Base-by-base conservation (phyloP, 2,888 invertebrate genomes). In the Halictus quadricinctus region DNA sequence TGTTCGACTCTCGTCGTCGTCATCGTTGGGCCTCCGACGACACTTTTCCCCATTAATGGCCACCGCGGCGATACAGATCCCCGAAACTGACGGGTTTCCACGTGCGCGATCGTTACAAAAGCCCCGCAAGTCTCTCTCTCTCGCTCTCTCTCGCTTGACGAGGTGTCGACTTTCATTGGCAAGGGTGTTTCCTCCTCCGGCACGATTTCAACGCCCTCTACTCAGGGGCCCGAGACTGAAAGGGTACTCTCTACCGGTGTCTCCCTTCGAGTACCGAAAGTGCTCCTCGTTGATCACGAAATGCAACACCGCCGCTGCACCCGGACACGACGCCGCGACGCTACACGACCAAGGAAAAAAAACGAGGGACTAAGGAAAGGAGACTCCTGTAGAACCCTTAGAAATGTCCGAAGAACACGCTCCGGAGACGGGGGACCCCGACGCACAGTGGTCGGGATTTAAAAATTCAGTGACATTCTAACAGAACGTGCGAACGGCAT, bases 231-330 rank as follows among this genome's bases (percentile, higher is more conserved):
- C 46, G 2, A 29, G 76, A 69, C 86, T 83, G 81, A 87, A 85
- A 87, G 87, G 88, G 80, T 84, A 82, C 81, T 83, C 81, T 54
- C 77, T 81, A 79, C 66, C 48, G 77, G 82, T 88, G 82, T 82
- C 79, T 80, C 87, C 79, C 81, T 80, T 79, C 81, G 85, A 84
- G 80, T 78, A 83, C 82, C 85, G 58, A 86, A 87, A 86, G 87
- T 86, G 83, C 79, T 88, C 83, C 85, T 90, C 85, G 85, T 86
- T 90, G 83, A 89, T 83, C 88, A 88, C 88, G 89, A 90, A 89
- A 89, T 79, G 83, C 83, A 88, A 89, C 86, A 89, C 87, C 87
- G 83, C 0, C 73, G 74, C 7, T 64, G 77, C 76, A 81, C 48
- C 58, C 69, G 70, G 66, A 64, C 60, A 50, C 58, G n/a, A 50